These are phyloP conservation scores for Brachionus angularis DNA, from an alignment of 1,140 invertebrate genomes.

Conservation along the genomic window DNA sequence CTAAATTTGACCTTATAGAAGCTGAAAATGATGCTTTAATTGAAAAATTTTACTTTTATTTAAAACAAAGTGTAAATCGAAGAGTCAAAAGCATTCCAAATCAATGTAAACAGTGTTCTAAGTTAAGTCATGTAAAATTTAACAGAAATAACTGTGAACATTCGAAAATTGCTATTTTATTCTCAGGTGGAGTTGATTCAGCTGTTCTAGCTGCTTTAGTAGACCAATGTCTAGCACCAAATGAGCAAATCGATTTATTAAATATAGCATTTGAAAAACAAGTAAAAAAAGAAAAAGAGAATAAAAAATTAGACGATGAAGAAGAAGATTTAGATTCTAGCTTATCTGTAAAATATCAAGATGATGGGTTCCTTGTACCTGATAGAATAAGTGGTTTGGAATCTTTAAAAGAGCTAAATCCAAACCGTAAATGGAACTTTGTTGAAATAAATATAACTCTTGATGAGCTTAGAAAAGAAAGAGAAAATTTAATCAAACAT, in stretches of 20 bases:
- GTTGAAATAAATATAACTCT: slow-evolving; percentile 70
- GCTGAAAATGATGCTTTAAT: not conserved
- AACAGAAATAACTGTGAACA: slow-evolving; percentile 60
- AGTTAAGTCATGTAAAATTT: not conserved
- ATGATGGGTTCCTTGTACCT: slow-evolving; percentile 48
- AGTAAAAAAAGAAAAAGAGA: not conserved
- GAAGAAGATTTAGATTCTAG: not conserved
- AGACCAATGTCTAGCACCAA: slow-evolving; percentile 66
- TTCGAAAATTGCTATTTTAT: slow-evolving; percentile 76
- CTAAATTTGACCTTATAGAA: not conserved
- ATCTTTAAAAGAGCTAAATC: slow-evolving; percentile 72
- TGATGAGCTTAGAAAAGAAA: slow-evolving; percentile 64
- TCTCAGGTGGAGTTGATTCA: slow-evolving; percentile 93
- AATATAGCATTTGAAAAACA: slow-evolving; percentile 84
- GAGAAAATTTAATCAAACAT: slow-evolving; percentile 64
- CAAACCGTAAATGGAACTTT: slow-evolving; percentile 69
- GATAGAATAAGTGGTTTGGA: slow-evolving; percentile 62
- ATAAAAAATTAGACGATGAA: slow-evolving; percentile 38
- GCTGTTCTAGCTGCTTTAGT: slow-evolving; percentile 76
- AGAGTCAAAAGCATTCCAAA: slow-evolving; percentile 45
- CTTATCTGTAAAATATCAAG: not conserved
- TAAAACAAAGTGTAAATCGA: slow-evolving; percentile 39
- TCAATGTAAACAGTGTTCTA: slow-evolving; percentile 23
- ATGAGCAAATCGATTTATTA: slow-evolving; percentile 80
- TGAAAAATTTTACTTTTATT: slow-evolving; percentile 28